Conservation (phyloP, 2,888 invertebrate genomes). For the Nymphalis c-album region DNA sequence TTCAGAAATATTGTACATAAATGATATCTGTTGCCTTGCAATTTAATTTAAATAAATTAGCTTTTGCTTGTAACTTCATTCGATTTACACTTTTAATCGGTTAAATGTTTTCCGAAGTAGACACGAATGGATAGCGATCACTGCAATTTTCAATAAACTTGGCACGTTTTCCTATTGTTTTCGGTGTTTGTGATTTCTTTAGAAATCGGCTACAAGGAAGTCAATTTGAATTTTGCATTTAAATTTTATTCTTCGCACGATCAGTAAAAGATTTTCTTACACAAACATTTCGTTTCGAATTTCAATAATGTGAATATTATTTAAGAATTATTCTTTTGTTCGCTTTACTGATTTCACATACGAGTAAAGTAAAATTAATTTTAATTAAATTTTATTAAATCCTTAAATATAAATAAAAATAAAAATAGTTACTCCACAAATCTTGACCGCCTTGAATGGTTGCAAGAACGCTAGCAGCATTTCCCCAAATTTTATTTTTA, state of each 20-base stretch:
- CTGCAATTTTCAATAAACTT: slow-evolving; percentile 54
- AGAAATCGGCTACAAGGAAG: slow-evolving; percentile 9
- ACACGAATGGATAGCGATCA: slow-evolving; percentile 31
- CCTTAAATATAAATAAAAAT: too few relatives aligned
- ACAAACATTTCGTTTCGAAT: background rate
- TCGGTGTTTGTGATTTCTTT: slow-evolving; percentile 20
- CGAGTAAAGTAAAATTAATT: too few relatives aligned
- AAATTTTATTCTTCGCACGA: slow-evolving; percentile 10
- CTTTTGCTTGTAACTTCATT: slow-evolving; percentile 2
- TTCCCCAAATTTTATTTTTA: too few relatives aligned
- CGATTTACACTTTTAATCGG: slow-evolving; percentile 4
- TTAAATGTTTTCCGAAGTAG: slow-evolving; percentile 18
- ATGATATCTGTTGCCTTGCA: too few relatives aligned
- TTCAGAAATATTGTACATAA: too few relatives aligned
- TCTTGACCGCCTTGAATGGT: too few relatives aligned
- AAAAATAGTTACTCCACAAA: too few relatives aligned
- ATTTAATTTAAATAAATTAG: too few relatives aligned
- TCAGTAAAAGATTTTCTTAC: slow-evolving; percentile 2
- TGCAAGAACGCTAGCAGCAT: too few relatives aligned
- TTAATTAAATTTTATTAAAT: too few relatives aligned
- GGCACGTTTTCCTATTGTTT: slow-evolving; percentile 49
- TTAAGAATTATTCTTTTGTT: background rate
- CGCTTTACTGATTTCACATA: too few relatives aligned
- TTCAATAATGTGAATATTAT: background rate
- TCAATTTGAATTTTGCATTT: slow-evolving; percentile 20